Base-by-base conservation (phyloP, 1,140 invertebrate species). In the Phenacoccus solenopsis region DNA sequence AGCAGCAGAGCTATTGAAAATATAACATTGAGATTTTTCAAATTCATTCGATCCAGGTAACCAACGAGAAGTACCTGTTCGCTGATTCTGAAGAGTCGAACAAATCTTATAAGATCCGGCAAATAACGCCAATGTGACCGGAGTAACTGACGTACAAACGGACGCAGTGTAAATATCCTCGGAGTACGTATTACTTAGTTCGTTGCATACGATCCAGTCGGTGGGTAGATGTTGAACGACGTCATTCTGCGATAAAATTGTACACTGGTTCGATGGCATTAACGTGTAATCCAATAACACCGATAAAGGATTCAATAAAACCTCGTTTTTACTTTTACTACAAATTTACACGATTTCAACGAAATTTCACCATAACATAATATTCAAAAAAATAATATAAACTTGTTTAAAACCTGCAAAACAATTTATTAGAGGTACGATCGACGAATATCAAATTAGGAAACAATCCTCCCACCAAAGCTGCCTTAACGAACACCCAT, bases 401-500 rank as follows among this genome's bases (percentile, higher is more conserved):
- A n/a, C n/a, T 38, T n/a, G n/a, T 38, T 38, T 10, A 10, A n/a
- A 5, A 64, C 59, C 59, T 64, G 20, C 59, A 64, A 64, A 16
- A 64, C 25, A 64, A 24, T 20, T 64, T 64, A 27, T 64, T 64
- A 9, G 59, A 24, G 20, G 22, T 25, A 5, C 59, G 59, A 64
- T 64, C 59, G 21, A 64, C 59, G 59, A 64, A 64, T 64, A 64
- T 10, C 25, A 97, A 79, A 75, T 94, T 92, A 0, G 94, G 94
- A 81, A 96, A 97, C 27, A 91, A 80, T 1, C 93, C 94, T 27
- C 88, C 89, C 67, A 87, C 86, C 3, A 98, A 76, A 3, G 91
- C 90, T 1, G 92, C 94, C 79, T 97, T 98, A 0, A 98, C 88
- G 13, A 96, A 84, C 16, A 90, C 86, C 93, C 94, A 97, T 78